Evolutionary conservation across 2,113 vertebrate genomes (phyloP).

Genomic region (Oncorhynchus keta): DNA sequence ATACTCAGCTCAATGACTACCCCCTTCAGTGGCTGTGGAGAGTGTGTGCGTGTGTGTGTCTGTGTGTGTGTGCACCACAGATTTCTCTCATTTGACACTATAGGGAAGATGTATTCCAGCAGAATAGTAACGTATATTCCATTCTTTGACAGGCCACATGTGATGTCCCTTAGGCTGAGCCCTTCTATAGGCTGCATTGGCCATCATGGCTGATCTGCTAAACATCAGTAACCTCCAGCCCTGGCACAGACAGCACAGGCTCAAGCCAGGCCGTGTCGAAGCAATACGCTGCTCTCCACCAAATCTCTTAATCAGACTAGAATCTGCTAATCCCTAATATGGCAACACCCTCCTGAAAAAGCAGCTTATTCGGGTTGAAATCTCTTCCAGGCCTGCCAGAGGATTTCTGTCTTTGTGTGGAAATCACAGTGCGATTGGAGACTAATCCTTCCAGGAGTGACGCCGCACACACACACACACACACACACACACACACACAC

Average conservation of each 20-base stretch:
- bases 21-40: slow-evolving; percentile 4
- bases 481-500: neutral
- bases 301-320: slow-evolving; percentile 37
- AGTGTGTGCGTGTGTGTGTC: too few relatives aligned
- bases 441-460: slow-evolving; percentile 14
- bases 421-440: slow-evolving; percentile 12
- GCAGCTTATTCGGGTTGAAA: slow-evolving; percentile 27
- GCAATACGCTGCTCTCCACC: slow-evolving; percentile 5
- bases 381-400: neutral
- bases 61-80: too few relatives aligned
- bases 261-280: neutral
- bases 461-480: neutral
- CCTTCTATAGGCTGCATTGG: too few relatives aligned
- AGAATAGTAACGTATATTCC: too few relatives aligned
- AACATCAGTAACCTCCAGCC: neutral
- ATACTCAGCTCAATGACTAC: neutral
- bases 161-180: too few relatives aligned
- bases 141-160: too few relatives aligned
- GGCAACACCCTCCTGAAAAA: slow-evolving; percentile 21
- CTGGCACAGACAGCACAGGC: neutral
- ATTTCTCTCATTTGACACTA: too few relatives aligned
- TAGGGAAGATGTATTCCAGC: too few relatives aligned
- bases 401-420: slow-evolving; percentile 13
- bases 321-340: slow-evolving; percentile 40
- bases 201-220: neutral